A percentile compares a stretch with the other conserved stretches of the same genome.
Conservation (phyloP, 2,888 invertebrate genomes). For the Lasius fuliginosus region DNA sequence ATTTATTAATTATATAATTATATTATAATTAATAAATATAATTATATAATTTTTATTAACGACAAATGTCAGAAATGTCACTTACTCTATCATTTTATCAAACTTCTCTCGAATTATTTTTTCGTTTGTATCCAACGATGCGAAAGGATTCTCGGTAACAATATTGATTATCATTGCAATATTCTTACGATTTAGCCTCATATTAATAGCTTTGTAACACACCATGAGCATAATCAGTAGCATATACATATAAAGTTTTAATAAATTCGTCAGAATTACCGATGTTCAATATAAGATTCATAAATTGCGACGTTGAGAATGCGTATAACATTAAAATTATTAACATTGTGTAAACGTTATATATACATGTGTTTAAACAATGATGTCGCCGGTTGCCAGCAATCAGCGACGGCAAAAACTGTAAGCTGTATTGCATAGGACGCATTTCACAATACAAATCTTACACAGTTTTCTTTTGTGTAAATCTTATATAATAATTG, state of each 20-base stretch:
- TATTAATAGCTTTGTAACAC: conserved; percentile 58
- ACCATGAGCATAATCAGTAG: conserved; percentile 59
- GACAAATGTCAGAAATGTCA: too few relatives aligned
- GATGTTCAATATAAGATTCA: conserved; percentile 54
- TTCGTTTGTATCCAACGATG: conserved; percentile 6
- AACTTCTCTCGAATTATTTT: conserved; percentile 26
- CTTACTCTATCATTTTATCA: conserved; percentile 19
- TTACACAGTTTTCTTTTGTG: conserved; percentile 1
- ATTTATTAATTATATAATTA: too few relatives aligned
- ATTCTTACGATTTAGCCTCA: conserved; percentile 46
- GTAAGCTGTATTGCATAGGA: conserved; percentile 16
- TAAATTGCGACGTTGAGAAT: conserved; percentile 52
- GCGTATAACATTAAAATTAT: conserved; percentile 39
- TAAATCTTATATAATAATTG: conserved; percentile 8
- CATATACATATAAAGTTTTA: conserved; percentile 66
- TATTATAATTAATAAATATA: too few relatives aligned
- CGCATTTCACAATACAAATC: conserved; percentile 38
- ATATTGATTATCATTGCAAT: conserved; percentile 55
- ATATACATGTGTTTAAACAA: conserved; percentile 57
- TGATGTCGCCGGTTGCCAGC: conserved; percentile 45
- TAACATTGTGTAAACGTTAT: conserved; percentile 56
- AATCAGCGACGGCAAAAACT: conserved; percentile 45
- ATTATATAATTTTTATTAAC: too few relatives aligned
- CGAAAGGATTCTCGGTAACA: conserved; percentile 38
- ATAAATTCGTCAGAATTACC: conserved; percentile 57